A percentile compares a stretch with the other conserved stretches of the same genome.
phyloP scores from a whole-genome alignment of 2,888 invertebrate genomes.

The Cetonia aurata region DNA sequence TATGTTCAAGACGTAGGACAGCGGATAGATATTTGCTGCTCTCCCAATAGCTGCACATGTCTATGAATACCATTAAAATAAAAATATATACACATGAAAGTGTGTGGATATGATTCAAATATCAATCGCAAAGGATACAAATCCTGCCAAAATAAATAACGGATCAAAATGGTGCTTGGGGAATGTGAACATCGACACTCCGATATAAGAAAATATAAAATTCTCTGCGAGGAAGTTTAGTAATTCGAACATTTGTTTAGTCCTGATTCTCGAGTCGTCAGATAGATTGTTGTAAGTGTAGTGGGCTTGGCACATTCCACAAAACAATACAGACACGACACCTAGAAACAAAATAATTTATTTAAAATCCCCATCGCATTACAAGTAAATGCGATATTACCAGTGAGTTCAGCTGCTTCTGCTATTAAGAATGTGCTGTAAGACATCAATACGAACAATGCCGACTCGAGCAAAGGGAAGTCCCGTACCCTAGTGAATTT shows the following conservation, averaged over 20 bases:
- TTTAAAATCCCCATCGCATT: slow-evolving; percentile 37
- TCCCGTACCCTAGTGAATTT: slow-evolving; percentile 95
- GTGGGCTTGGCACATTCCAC: slow-evolving; percentile 99
- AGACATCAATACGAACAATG: slow-evolving; percentile 97
- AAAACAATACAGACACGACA: slow-evolving; percentile 97
- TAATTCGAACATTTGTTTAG: slow-evolving; percentile 93
- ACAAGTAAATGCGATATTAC: slow-evolving; percentile 67
- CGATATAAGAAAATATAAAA: slow-evolving; percentile 98
- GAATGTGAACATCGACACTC: slow-evolving; percentile 98
- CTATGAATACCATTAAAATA: slow-evolving; percentile 67
- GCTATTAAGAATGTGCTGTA: slow-evolving; percentile 97
- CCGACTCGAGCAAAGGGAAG: slow-evolving; percentile 95
- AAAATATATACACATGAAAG: neutral
- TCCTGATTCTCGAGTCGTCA: slow-evolving; percentile 85
- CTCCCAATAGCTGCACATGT: slow-evolving; percentile 91
- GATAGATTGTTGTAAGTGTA: slow-evolving; percentile 98
- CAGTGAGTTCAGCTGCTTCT: slow-evolving; percentile 96
- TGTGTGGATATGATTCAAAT: neutral
- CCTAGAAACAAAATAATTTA: slow-evolving; percentile 69
- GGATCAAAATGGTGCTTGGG: slow-evolving; percentile 95
- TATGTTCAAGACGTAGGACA: slow-evolving; percentile 92
- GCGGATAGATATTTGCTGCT: slow-evolving; percentile 95
- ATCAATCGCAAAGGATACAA: slow-evolving; percentile 81
- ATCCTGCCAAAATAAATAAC: slow-evolving; percentile 91
- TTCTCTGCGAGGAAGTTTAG: slow-evolving; percentile 97